Percentiles rank a stretch among this genome's conserved stretches.
These are phyloP conservation scores for Lysandra coridon DNA, from an alignment of 2,888 invertebrate genomes.

Conservation along the genomic window DNA sequence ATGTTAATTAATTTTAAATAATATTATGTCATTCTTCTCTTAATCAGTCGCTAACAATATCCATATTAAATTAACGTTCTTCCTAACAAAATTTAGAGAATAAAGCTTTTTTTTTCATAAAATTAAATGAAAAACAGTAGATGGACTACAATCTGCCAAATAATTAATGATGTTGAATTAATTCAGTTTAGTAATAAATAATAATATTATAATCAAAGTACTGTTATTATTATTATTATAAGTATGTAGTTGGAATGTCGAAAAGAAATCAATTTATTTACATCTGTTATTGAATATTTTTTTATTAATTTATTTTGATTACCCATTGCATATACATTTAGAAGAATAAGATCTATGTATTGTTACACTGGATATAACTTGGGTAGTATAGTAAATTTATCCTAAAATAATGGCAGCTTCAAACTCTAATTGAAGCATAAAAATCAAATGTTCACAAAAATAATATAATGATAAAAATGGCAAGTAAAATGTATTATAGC, in stretches of 20 bases:
- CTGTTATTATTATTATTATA: too few relatives aligned
- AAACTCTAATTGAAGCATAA: background rate
- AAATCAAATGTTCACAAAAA: background rate
- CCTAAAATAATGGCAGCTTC: slow-evolving; percentile 23
- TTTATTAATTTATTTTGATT: background rate
- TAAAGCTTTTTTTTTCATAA: background rate
- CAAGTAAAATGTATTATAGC: slow-evolving; percentile 2
- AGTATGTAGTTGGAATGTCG: background rate
- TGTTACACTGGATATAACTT: background rate
- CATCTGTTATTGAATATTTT: background rate
- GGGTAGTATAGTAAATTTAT: background rate
- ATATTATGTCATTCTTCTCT: background rate
- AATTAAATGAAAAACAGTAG: background rate
- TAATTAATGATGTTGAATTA: background rate
- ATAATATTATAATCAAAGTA: background rate
- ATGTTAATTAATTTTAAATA: slow-evolving; percentile 15
- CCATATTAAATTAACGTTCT: background rate
- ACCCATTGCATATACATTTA: slow-evolving; percentile 1
- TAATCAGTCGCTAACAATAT: background rate
- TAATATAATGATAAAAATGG: background rate
- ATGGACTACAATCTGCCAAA: background rate
- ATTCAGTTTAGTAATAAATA: background rate
- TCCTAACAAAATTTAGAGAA: background rate
- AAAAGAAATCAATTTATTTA: background rate
- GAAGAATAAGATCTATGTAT: slow-evolving; percentile 5